Evolutionary conservation across 2,113 vertebrate genomes (phyloP).

Genomic region (Gopherus evgoodei): DNA sequence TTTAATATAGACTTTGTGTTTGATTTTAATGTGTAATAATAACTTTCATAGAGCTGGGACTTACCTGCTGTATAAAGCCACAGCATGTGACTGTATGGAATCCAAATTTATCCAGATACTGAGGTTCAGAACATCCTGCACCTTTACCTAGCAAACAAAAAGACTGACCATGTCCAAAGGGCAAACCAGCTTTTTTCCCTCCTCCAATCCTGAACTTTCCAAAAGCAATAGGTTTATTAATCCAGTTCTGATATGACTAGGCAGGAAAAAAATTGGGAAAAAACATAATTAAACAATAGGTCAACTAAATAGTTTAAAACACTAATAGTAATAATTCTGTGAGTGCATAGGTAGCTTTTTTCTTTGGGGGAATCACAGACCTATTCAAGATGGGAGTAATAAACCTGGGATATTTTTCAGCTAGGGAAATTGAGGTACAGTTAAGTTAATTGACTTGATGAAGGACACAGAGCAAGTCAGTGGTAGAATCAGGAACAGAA

Average conservation of each 20-base stretch:
- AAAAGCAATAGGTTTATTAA: not conserved
- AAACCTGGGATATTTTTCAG: not conserved
- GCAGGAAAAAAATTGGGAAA: not conserved
- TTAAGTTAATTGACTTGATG: not conserved
- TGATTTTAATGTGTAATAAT: not conserved
- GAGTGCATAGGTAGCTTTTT: not conserved
- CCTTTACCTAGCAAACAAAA: conserved; percentile 80
- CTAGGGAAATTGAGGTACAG: not conserved
- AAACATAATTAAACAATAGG: not conserved
- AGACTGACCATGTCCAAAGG: not conserved
- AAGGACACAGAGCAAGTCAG: not conserved
- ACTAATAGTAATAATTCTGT: not conserved
- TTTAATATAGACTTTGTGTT: not conserved
- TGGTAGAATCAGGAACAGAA: not conserved
- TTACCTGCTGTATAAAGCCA: conserved; percentile 92
- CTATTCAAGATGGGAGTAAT: not conserved
- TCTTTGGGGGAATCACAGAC: not conserved
- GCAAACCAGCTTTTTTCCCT: not conserved
- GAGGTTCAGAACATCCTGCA: conserved; percentile 66
- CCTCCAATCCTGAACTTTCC: not conserved
- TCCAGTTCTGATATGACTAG: not conserved
- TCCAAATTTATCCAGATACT: conserved; percentile 85
- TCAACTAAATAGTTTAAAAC: not conserved
- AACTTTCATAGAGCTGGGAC: not conserved
- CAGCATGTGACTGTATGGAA: conserved; percentile 89